phyloP scores from a whole-genome alignment of 2,888 invertebrate species.

The Eupeodes latifasciatus region DNA sequence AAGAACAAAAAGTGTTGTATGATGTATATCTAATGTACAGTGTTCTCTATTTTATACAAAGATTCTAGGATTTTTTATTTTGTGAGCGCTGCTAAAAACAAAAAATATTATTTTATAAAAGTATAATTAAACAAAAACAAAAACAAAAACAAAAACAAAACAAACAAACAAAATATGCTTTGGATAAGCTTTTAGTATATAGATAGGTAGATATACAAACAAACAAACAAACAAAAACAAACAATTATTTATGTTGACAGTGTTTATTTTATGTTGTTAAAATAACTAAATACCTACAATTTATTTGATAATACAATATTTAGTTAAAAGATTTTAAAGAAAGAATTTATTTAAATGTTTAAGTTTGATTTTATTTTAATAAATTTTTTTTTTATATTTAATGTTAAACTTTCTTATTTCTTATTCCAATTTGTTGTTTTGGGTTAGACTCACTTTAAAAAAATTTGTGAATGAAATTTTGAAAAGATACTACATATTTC shows the following conservation, averaged over 20 bases:
- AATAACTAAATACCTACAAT: neutral
- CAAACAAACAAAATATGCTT: conserved; percentile 38
- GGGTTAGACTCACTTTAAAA: neutral
- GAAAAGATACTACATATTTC: too few relatives aligned
- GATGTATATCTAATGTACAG: conserved; percentile 61
- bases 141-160: conserved; percentile 9
- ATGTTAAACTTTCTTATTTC: neutral
- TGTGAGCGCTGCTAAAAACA: conserved; percentile 46
- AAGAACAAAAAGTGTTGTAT: conserved; percentile 29
- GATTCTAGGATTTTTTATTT: conserved; percentile 12
- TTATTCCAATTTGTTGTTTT: conserved; percentile 4
- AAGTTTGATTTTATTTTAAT: conserved; percentile 1
- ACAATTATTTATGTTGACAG: neutral
- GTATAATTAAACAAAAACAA: neutral
- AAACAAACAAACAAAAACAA: neutral
- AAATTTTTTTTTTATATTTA: conserved; percentile 5
- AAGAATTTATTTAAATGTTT: conserved; percentile 7
- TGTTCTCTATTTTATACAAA: conserved; percentile 72
- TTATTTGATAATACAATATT: neutral
- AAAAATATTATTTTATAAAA: conserved; percentile 12
- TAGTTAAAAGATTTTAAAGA: conserved; percentile 13
- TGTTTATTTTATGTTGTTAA: neutral
- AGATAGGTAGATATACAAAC: conserved; percentile 45
- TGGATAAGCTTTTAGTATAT: conserved; percentile 52
- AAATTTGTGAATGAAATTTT: too few relatives aligned